Conservation (phyloP, 1,140 invertebrate genomes). For the Dreissena rostriformis region DNA sequence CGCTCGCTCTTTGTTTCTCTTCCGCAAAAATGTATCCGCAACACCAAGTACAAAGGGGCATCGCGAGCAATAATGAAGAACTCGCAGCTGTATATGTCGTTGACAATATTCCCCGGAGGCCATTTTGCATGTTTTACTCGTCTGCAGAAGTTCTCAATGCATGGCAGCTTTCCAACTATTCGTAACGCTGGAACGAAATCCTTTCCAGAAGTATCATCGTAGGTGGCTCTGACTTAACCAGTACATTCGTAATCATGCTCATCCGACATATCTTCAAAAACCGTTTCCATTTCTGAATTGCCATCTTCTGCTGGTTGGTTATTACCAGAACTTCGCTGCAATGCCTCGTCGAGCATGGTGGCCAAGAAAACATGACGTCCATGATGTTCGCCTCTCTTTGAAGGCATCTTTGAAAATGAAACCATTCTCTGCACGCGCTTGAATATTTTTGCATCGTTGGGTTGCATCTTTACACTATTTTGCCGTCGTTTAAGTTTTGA, state of each 20-base stretch:
- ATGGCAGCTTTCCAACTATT: conserved; percentile 16
- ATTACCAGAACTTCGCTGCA: not conserved
- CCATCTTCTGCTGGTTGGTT: not conserved
- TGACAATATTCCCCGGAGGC: conserved; percentile 14
- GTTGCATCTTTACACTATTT: not conserved
- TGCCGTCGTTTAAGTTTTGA: conserved; percentile 16
- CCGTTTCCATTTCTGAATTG: not conserved
- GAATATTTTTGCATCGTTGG: not conserved
- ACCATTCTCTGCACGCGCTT: conserved; percentile 11
- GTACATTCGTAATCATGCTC: not conserved
- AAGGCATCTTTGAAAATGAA: not conserved
- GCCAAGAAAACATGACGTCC: conserved; percentile 24
- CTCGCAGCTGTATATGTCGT: conserved; percentile 26
- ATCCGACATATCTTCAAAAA: not conserved
- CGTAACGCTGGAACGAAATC: conserved; percentile 34
- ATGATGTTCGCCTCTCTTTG: conserved; percentile 7
- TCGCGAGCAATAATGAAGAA: conserved; percentile 17
- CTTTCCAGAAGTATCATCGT: conserved; percentile 17
- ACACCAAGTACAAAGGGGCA: conserved; percentile 12
- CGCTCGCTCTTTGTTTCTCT: conserved; percentile 8
- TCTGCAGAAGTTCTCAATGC: conserved; percentile 6
- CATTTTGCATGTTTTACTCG: conserved; percentile 10
- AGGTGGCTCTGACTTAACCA: conserved; percentile 11
- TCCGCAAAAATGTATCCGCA: not conserved
- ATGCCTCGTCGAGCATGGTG: not conserved